Evolutionary conservation across 2,888 invertebrate species (phyloP).

Genomic region (Seladonia tumulorum): DNA sequence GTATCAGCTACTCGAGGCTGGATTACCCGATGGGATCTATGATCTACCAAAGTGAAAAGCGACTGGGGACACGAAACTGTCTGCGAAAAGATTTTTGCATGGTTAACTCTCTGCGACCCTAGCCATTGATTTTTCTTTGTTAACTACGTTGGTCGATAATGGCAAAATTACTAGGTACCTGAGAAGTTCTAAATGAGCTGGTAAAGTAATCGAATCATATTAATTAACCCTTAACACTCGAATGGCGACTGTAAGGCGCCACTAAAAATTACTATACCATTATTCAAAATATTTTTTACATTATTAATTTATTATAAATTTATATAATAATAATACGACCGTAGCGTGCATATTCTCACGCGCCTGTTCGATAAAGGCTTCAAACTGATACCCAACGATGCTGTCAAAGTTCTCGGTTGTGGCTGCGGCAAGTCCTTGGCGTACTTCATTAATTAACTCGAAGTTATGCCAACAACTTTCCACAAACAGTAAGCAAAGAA

Average conservation of each 20-base stretch:
- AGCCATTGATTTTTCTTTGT: no score
- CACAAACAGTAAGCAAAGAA: constrained; percentile 18
- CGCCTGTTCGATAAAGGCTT: not conserved
- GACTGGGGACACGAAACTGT: not conserved
- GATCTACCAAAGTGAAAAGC: not conserved
- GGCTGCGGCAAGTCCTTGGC: constrained; percentile 35
- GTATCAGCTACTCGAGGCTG: not conserved
- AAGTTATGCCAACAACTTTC: constrained; percentile 66
- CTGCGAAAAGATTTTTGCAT: no score
- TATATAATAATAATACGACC: no score
- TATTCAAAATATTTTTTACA: no score
- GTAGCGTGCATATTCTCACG: constrained; percentile 13
- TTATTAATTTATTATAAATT: no score
- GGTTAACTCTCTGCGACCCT: not conserved
- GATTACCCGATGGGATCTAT: not conserved
- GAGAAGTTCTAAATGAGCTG: no score
- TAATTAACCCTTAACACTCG: no score
- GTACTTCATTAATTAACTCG: constrained; percentile 66
- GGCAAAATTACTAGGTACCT: no score
- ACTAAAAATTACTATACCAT: no score
- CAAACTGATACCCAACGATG: constrained; percentile 18
- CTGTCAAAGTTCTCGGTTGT: constrained; percentile 59
- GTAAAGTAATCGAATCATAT: no score
- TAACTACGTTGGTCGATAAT: no score
- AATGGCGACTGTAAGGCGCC: no score